Evolutionary conservation across 2,888 invertebrate species (phyloP).

Genomic region (Parelbella ahira): DNA sequence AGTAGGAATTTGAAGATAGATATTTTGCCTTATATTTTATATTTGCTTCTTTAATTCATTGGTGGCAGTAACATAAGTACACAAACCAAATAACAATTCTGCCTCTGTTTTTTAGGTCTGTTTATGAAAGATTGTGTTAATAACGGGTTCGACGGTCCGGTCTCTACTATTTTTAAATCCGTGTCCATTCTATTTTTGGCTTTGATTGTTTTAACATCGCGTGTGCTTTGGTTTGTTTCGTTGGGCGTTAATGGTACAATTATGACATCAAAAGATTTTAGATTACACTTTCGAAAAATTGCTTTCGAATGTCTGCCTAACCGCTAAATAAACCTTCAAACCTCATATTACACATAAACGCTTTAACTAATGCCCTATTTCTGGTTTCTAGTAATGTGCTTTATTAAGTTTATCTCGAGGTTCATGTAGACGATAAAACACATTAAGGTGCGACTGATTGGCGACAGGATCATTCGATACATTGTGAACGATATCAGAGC

Average conservation of each 20-base stretch:
- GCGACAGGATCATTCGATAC: slow-evolving; percentile 4
- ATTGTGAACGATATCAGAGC: slow-evolving; percentile 15
- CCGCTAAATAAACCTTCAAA: no score
- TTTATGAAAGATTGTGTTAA: slow-evolving; percentile 23
- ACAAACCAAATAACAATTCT: slow-evolving; percentile 1
- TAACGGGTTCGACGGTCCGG: slow-evolving; percentile 16
- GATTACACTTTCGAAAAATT: slow-evolving; percentile 1
- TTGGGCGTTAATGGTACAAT: slow-evolving; percentile 15
- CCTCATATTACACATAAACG: no score
- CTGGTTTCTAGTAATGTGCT: no score
- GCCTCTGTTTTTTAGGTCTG: no score
- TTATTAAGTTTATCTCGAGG: no score
- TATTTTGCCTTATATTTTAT: no score
- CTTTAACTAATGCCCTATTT: no score
- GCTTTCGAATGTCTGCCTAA: slow-evolving; percentile 1
- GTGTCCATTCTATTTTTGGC: slow-evolving; percentile 13
- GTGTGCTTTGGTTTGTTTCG: slow-evolving; percentile 15
- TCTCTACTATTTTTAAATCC: slow-evolving; percentile 12
- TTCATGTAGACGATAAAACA: slow-evolving; percentile 6
- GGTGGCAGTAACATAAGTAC: slow-evolving; percentile 3
- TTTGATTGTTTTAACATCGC: slow-evolving; percentile 17
- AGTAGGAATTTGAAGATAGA: no score
- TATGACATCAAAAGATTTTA: slow-evolving; percentile 16
- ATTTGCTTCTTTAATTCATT: no score
- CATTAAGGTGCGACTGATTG: slow-evolving; percentile 11